Evolutionary conservation across 2,888 invertebrate species (phyloP).

Genomic region (Coleophora deauratella): DNA sequence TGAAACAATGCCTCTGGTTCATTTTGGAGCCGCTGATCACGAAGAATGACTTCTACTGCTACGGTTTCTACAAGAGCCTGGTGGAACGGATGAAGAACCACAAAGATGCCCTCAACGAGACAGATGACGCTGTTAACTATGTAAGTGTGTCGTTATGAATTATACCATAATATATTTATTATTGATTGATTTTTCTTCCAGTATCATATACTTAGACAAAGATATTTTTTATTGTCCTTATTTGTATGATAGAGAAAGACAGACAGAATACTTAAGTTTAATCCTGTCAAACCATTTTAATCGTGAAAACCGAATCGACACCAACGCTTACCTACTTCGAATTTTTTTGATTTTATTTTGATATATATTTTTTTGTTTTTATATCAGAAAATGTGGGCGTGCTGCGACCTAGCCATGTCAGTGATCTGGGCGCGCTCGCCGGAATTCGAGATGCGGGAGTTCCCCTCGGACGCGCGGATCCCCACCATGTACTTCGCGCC

Average conservation of each 20-base stretch:
- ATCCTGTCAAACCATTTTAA: no score
- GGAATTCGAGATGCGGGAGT: conserved; percentile 92
- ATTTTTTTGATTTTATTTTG: no score
- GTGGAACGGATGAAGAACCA: conserved; percentile 96
- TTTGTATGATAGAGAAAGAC: no score
- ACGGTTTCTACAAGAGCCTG: conserved; percentile 94
- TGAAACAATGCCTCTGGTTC: conserved; percentile 94
- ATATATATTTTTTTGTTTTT: conserved; percentile 5
- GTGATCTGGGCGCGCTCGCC: conserved; percentile 90
- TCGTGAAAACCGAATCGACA: no score
- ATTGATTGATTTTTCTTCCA: neutral
- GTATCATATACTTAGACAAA: no score
- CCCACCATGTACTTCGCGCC: conserved; percentile 93
- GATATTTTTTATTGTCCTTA: no score
- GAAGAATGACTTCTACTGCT: conserved; percentile 95
- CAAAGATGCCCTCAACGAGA: conserved; percentile 89
- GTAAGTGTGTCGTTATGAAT: conserved; percentile 73
- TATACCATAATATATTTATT: no score
- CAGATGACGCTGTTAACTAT: conserved; percentile 86
- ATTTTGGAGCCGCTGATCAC: conserved; percentile 94
- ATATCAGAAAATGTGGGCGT: conserved; percentile 94
- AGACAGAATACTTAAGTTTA: no score
- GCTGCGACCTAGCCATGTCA: conserved; percentile 95
- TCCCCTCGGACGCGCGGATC: conserved; percentile 88
- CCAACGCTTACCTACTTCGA: no score